phyloP scores from a whole-genome alignment of 2,888 invertebrate species.

The Ligdia adustata region DNA sequence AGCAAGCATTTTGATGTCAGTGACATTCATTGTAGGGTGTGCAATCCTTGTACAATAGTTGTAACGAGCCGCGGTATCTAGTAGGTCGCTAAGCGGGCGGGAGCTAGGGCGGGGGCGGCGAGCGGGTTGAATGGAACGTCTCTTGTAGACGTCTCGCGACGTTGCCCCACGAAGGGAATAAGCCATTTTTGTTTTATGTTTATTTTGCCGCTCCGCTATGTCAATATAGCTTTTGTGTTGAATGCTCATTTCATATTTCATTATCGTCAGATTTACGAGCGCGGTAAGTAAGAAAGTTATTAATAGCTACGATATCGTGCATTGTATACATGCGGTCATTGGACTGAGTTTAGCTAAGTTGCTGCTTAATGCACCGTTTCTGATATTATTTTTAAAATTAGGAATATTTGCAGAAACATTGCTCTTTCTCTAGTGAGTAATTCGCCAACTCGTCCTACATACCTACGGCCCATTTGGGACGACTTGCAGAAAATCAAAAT shows the following conservation, averaged over 20 bases:
- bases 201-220: constrained; percentile 55
- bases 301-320: constrained; percentile 21
- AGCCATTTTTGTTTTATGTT: constrained; percentile 68
- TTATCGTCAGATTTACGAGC: constrained; percentile 60
- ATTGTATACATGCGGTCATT: background rate
- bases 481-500: too few species aligned
- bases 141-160: constrained; percentile 40
- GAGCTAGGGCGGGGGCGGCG: constrained; percentile 18
- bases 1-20: constrained; percentile 32
- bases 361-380: background rate
- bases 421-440: too few species aligned
- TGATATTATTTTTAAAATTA: background rate
- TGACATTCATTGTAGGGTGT: constrained; percentile 34
- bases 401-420: too few species aligned
- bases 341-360: constrained; percentile 6
- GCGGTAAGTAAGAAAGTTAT: constrained; percentile 37
- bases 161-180: constrained; percentile 43
- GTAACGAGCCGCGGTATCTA: constrained; percentile 28
- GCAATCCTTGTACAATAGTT: constrained; percentile 38
- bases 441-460: too few species aligned
- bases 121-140: constrained; percentile 45
- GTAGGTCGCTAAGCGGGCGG: constrained; percentile 15
- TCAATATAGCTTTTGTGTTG: constrained; percentile 65
- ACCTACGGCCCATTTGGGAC: too few species aligned
- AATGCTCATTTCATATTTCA: constrained; percentile 63